These are phyloP conservation scores for Drosophila subobscura DNA, from an alignment of 1,140 invertebrate species.

Conservation along the genomic window DNA sequence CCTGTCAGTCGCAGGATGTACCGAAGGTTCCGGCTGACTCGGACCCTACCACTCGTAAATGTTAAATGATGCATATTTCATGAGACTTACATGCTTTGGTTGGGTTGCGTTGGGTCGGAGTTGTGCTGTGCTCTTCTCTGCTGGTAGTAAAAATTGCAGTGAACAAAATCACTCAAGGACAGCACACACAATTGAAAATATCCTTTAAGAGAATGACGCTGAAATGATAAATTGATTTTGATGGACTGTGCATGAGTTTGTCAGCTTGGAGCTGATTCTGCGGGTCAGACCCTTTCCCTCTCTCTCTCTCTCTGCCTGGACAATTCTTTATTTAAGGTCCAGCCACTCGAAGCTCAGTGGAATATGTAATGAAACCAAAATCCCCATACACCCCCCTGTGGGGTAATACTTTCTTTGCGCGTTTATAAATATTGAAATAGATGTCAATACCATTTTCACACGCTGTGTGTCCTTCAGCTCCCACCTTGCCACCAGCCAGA, in stretches of 20 bases:
- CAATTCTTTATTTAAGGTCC: neutral
- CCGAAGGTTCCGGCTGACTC: neutral
- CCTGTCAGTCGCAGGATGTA: slow-evolving; percentile 52
- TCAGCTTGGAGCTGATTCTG: neutral
- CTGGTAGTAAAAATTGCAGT: slow-evolving; percentile 34
- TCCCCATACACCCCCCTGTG: slow-evolving; percentile 9
- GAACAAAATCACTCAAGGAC: slow-evolving; percentile 46
- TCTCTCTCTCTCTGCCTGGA: slow-evolving; percentile 8
- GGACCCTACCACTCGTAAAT: slow-evolving; percentile 35
- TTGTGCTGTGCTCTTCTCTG: too few relatives aligned
- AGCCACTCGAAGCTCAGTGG: neutral
- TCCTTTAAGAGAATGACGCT: slow-evolving; percentile 6
- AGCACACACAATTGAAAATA: slow-evolving; percentile 4
- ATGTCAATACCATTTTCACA: slow-evolving; percentile 77
- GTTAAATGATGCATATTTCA: slow-evolving; percentile 74
- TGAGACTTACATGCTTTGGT: slow-evolving; percentile 41
- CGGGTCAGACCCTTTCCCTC: neutral
- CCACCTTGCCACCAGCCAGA: neutral
- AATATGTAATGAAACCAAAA: slow-evolving; percentile 43
- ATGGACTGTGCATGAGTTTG: slow-evolving; percentile 25
- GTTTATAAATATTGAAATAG: slow-evolving; percentile 80
- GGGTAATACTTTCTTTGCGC: slow-evolving; percentile 22
- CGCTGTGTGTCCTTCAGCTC: slow-evolving; percentile 37
- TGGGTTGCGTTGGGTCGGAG: neutral
- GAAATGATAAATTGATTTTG: slow-evolving; percentile 49